A percentile compares a stretch with the other conserved stretches of the same genome.
Conservation (phyloP, 2,888 invertebrate species). For the Luperina nickerlii region DNA sequence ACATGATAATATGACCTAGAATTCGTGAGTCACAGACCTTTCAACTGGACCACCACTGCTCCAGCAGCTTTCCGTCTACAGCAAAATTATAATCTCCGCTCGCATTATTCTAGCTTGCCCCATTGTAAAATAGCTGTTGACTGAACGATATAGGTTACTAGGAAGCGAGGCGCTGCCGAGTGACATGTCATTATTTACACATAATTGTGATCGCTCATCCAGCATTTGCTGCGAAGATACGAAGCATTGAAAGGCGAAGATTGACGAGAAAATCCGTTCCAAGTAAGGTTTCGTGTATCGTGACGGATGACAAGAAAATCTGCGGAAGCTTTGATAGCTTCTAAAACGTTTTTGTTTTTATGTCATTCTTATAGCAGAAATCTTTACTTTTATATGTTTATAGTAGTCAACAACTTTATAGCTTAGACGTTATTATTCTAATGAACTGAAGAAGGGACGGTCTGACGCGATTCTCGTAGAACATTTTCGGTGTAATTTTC, state of each 20-base stretch:
- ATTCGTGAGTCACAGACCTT: no score
- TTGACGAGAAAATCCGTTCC: constrained; percentile 40
- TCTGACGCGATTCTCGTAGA: neutral
- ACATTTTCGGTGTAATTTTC: neutral
- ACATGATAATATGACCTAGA: neutral
- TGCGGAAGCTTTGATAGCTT: neutral
- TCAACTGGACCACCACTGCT: neutral
- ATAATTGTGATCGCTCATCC: constrained; percentile 47
- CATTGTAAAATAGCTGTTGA: neutral
- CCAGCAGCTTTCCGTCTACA: neutral
- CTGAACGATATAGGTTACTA: constrained; percentile 25
- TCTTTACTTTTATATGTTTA: neutral
- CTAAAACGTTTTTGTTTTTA: constrained; percentile 12
- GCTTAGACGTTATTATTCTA: neutral
- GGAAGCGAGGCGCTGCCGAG: constrained; percentile 9
- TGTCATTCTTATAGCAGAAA: neutral
- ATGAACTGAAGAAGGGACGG: neutral
- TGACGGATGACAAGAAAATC: constrained; percentile 30
- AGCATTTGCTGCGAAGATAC: constrained; percentile 26
- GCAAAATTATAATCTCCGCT: neutral
- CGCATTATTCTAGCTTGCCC: neutral
- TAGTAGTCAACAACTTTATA: no score
- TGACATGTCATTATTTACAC: constrained; percentile 46
- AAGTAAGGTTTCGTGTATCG: constrained; percentile 31
- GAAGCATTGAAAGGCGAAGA: constrained; percentile 44